phyloP scores from a whole-genome alignment of 2,888 invertebrate species.

The Lasioglossum oenotherae region DNA sequence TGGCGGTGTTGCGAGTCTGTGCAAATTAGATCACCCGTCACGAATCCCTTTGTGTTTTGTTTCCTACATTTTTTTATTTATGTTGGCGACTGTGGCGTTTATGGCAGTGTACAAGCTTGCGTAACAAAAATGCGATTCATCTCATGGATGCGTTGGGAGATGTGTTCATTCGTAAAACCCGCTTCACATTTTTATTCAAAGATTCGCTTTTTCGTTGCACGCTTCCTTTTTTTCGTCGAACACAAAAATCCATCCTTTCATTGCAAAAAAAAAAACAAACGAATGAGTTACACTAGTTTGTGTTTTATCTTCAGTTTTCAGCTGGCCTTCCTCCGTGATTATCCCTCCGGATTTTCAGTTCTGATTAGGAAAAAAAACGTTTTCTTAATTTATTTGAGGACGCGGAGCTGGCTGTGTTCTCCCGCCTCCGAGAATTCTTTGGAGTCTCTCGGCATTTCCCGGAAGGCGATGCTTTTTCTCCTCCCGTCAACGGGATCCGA shows the following conservation, averaged over 20 bases:
- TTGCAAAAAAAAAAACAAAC: constrained; percentile 7
- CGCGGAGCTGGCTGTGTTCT: constrained; percentile 51
- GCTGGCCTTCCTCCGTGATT: constrained; percentile 59
- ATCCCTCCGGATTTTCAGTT: constrained; percentile 59
- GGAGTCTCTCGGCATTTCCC: constrained; percentile 57
- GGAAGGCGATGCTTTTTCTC: constrained; percentile 66
- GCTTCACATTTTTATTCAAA: constrained; percentile 18
- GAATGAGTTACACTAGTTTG: constrained; percentile 56
- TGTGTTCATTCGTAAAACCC: constrained; percentile 10
- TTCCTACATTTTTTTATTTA: constrained; percentile 41
- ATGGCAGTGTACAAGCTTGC: constrained; percentile 39
- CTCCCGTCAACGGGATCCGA: constrained; percentile 49
- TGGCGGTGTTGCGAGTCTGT: constrained; percentile 50
- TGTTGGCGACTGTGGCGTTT: constrained; percentile 43
- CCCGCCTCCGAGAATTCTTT: constrained; percentile 54
- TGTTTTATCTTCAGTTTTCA: constrained; percentile 71
- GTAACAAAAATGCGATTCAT: constrained; percentile 46
- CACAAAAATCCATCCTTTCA: constrained; percentile 31
- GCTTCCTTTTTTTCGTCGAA: constrained; percentile 36
- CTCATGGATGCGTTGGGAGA: constrained; percentile 17
- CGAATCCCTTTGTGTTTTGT: constrained; percentile 29
- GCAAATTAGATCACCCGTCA: constrained; percentile 36
- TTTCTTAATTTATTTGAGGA: constrained; percentile 54
- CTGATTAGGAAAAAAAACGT: constrained; percentile 44
- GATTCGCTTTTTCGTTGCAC: constrained; percentile 43